Evolutionary conservation across 1,140 invertebrate species (phyloP), one percentile per base, ranked within the genome.

Genomic region (Himalopsyche phryganea): DNA sequence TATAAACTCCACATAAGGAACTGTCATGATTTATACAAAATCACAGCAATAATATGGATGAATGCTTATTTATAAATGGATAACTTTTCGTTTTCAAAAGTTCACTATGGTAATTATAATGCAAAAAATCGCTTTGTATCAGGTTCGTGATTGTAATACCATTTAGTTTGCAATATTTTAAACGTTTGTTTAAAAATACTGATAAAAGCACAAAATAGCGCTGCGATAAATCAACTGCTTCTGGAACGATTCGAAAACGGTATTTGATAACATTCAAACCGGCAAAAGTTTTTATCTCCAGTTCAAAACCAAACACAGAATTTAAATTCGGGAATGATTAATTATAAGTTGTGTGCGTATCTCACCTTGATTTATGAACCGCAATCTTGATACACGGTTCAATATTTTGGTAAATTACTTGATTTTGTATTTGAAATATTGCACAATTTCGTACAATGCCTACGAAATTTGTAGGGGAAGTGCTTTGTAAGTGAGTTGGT

Each of bases 261-360:
- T 40, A 40, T 40, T 40, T 40, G 38, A 40, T 40, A 40, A 40
- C 38, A 15, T 15, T 15, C 15, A n/a, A 15, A 40, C 38, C 38
- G 38, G 38, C n/a, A 40, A 40, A 40, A 40, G n/a, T 40, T 40
- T 40, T 40, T 40, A 40, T 40, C 38, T 40, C 38, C 23, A 28
- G 38, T 40, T 40, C 38, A 40, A 13, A 40, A 40, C n/a, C 38
- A 40, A 40, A 40, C 15, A 40, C 15, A 40, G 38, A 40, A 40
- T 13, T 40, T 40, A 40, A 56, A 56, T 48, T 56, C 46, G 47
- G 46, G 46, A 46, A 44, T 44, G 53, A 56, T 56, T 56, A 56
- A 56, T 56, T 56, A 38, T 56, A 48, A 56, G 46, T 41, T 28
- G 47, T 40, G 53, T 38, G 44, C 33, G 33, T 36, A 46, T 44